Base-by-base conservation (phyloP, 2,888 invertebrate genomes). In the Nymphalis urticae region DNA sequence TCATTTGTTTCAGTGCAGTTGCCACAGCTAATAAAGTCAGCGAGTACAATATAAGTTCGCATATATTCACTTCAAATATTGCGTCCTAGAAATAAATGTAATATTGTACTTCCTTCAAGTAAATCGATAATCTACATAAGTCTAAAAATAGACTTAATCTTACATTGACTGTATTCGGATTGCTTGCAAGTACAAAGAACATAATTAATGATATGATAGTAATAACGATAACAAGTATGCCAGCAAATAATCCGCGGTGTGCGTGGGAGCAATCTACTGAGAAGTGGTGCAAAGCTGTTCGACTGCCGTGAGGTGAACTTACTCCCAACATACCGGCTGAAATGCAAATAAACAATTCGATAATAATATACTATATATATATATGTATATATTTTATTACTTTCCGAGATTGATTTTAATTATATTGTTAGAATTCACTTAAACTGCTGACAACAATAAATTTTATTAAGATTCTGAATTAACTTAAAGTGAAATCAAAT, bases 151-250 rank as follows among this genome's bases (percentile, higher is more conserved):
- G 56, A 56, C 51, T 58, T 81, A 32, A 47, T 32, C 80, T 88
- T 84, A 93, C 93, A 61, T 90, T 89, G 63, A 94, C 94, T 72
- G 95, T 95, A 6, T 93, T 89, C 0, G 94, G 93, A 75, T 94
- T 94, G 69, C 94, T 94, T 66, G 95, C 95, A 61, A 98, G 89
- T 0, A 98, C 97, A 85, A 97, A 98, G 89, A 98, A 98, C 94
- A 97, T 95, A 66, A 98, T 97, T 71, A 98, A 94, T 17, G 96
- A 96, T 79, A 98, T 97, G 62, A 97, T 97, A 13, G 96, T 96
- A 68, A 97, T 93, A 0, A 97, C 97, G 65, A 97, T 95, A 53
- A 97, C 90, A 13, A 97, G 87, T 73, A 97, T 95, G 8, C 97
- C 95, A 48, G 93, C 93, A 79, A 95, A 95, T 82, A 98, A 94